Evolutionary conservation across 2,888 invertebrate species (phyloP).

Genomic region (Sesamia inferens): DNA sequence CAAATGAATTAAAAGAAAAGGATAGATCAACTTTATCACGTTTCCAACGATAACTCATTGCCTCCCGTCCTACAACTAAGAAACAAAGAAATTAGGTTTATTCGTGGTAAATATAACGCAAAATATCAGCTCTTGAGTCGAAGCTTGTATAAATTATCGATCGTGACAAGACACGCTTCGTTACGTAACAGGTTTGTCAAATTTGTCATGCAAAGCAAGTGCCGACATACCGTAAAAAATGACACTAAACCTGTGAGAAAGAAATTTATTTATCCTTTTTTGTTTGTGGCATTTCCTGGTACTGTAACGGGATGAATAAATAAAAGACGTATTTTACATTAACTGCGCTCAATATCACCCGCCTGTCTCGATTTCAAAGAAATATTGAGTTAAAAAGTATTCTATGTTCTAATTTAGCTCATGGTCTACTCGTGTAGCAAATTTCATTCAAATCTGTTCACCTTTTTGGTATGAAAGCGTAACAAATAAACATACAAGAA

Average conservation of each 20-base stretch:
- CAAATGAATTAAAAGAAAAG: not conserved
- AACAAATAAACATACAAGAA: no score
- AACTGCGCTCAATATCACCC: no score
- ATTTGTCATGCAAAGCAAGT: not conserved
- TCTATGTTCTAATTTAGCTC: no score
- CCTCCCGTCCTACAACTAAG: no score
- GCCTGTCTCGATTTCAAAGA: no score
- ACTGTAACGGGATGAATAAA: not conserved
- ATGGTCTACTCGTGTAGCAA: no score
- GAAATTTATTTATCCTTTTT: constrained; percentile 17
- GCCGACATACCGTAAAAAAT: not conserved
- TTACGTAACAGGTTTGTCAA: not conserved
- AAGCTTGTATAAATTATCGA: not conserved
- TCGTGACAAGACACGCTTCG: not conserved
- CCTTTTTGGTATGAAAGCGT: no score
- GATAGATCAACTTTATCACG: not conserved
- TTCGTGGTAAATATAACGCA: no score
- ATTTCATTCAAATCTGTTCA: no score
- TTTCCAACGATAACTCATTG: not conserved
- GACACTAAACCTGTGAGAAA: constrained; percentile 7
- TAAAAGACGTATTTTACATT: not conserved
- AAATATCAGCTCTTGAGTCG: no score
- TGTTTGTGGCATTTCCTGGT: constrained; percentile 38
- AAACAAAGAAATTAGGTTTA: no score
- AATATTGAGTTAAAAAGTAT: no score